Evolutionary conservation across 2,113 vertebrate species (phyloP).

Genomic region (Cochlearius cochlearius): DNA sequence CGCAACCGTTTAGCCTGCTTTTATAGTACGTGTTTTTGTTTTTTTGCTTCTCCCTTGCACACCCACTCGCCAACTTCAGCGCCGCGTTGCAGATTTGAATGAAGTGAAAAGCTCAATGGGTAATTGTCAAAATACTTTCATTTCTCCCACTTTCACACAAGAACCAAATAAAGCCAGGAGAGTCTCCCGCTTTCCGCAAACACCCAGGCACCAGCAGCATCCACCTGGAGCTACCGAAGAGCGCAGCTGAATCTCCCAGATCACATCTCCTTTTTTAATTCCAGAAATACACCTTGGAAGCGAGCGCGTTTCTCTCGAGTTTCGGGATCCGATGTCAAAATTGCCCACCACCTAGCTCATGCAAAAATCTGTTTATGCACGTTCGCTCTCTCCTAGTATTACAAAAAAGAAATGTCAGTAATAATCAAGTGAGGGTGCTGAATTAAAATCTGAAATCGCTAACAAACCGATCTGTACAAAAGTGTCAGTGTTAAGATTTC

Average conservation of each 20-base stretch:
- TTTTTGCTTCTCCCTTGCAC: slow-evolving; percentile 46
- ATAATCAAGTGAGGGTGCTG: slow-evolving; percentile 59
- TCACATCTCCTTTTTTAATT: not conserved
- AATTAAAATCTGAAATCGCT: slow-evolving; percentile 58
- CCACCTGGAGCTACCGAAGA: not conserved
- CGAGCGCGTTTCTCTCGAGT: not conserved
- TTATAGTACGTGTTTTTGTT: slow-evolving; percentile 36
- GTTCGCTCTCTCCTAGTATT: not conserved
- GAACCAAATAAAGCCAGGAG: slow-evolving; percentile 30
- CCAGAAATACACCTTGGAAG: slow-evolving; percentile 13
- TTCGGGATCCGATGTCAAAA: not conserved
- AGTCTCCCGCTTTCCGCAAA: not conserved
- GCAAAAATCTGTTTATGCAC: slow-evolving; percentile 50
- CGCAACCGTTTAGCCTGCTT: not conserved
- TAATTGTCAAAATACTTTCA: slow-evolving; percentile 44
- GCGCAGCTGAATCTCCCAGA: not conserved
- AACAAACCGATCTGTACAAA: slow-evolving; percentile 57
- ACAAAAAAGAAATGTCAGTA: slow-evolving; percentile 59
- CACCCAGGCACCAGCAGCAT: not conserved
- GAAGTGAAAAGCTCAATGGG: slow-evolving; percentile 64
- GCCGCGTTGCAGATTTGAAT: slow-evolving; percentile 28
- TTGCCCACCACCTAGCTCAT: not conserved
- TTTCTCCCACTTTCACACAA: slow-evolving; percentile 26
- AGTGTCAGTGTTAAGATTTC: slow-evolving; percentile 58
- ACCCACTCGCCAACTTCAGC: slow-evolving; percentile 51